Evolutionary conservation across 2,797 vertebrate species (phyloP).

Genomic region (Pseudomugil gertrudae): DNA sequence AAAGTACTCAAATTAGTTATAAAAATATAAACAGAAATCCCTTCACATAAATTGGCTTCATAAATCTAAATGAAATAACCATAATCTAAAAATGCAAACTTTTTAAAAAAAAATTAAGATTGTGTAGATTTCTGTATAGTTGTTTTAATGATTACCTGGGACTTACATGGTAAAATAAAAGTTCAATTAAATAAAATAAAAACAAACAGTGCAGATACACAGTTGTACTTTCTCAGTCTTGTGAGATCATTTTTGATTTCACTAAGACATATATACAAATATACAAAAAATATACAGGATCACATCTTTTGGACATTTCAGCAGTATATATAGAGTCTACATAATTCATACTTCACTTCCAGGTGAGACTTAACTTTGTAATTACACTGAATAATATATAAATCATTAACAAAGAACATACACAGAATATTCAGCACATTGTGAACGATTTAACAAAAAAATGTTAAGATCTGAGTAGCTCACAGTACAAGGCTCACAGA

Average conservation of each 20-base stretch:
- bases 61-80: no score
- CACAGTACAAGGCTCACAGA: constrained; percentile 61
- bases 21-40: constrained; percentile 36
- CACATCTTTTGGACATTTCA: constrained; percentile 34
- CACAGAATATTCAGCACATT: constrained; percentile 13
- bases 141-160: no score
- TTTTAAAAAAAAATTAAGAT: no score
- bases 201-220: neutral
- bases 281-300: constrained; percentile 59
- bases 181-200: no score
- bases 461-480: no score
- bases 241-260: constrained; percentile 13
- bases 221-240: constrained; percentile 11
- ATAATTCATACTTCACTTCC: constrained; percentile 27
- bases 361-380: constrained; percentile 23
- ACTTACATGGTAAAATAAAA: no score
- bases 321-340: constrained; percentile 22
- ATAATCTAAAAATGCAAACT: no score
- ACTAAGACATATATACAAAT: constrained; percentile 63
- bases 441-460: no score
- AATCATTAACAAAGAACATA: constrained; percentile 14
- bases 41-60: no score
- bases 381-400: constrained; percentile 16
- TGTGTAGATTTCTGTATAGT: no score
- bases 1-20: constrained; percentile 20